Conservation (phyloP, 53 echinoderm and acorn worm species). For the Pentamera pediparva region DNA sequence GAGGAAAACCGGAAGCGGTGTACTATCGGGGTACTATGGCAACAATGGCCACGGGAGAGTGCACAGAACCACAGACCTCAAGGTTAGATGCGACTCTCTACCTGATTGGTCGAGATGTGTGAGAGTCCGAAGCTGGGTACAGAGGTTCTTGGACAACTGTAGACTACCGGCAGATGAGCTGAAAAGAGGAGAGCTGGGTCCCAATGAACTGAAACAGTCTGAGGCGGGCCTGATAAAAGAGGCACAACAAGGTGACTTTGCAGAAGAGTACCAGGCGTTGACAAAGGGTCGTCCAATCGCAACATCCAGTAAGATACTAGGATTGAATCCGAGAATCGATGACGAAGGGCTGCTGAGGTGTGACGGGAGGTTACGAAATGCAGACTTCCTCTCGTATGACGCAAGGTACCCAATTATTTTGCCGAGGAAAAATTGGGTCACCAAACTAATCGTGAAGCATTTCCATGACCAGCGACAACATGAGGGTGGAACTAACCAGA, state of each 20-base stretch:
- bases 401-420: conserved; percentile 26
- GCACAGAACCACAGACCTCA: too few relatives aligned
- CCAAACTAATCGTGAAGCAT: conserved; percentile 10
- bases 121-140: conserved; percentile 5
- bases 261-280: neutral
- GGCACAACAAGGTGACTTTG: neutral
- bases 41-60: neutral
- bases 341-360: conserved; percentile 7
- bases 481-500: conserved; percentile 22
- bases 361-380: neutral
- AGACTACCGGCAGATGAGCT: neutral
- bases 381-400: neutral
- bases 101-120: neutral
- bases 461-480: conserved; percentile 15
- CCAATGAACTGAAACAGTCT: neutral
- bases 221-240: neutral
- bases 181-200: neutral
- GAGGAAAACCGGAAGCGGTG: neutral
- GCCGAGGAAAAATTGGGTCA: conserved; percentile 23
- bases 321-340: neutral
- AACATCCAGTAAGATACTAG: conserved; percentile 13
- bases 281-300: neutral
- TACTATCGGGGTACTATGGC: neutral
- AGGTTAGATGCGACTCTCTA: too few relatives aligned
- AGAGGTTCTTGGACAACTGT: conserved; percentile 29